Percentiles rank a stretch among this genome's conserved stretches.
These are phyloP conservation scores for Leptobrachium leishanense DNA, from an alignment of 2,113 vertebrate species.

Conservation along the genomic window DNA sequence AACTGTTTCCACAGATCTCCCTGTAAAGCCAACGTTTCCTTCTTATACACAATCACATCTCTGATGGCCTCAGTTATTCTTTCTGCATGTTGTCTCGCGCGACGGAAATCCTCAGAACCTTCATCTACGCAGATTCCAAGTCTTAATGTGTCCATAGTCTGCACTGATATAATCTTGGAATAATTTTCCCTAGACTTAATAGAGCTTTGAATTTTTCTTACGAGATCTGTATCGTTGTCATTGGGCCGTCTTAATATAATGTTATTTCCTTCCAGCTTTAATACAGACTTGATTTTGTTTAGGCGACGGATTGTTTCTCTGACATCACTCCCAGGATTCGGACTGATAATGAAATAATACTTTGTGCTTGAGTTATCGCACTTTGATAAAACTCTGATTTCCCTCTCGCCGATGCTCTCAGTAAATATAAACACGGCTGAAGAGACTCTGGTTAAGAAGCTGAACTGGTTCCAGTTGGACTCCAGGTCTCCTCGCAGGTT, in stretches of 20 bases:
- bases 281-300: constrained; percentile 48
- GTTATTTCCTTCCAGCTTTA: constrained; percentile 51
- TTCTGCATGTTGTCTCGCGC: not conserved
- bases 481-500: constrained; percentile 60
- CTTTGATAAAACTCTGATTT: constrained; percentile 52
- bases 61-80: constrained; percentile 20
- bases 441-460: constrained; percentile 54
- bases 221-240: constrained; percentile 23
- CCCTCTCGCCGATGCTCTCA: constrained; percentile 58
- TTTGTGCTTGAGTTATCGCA: constrained; percentile 14
- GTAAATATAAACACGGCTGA: constrained; percentile 59
- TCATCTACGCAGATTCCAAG: constrained; percentile 53
- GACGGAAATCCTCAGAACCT: constrained; percentile 53
- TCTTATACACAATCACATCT: constrained; percentile 40
- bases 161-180: constrained; percentile 40
- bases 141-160: constrained; percentile 51
- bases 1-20: constrained; percentile 51
- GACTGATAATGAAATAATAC: constrained; percentile 59
- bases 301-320: constrained; percentile 52
- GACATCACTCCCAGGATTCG: constrained; percentile 50
- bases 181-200: constrained; percentile 41
- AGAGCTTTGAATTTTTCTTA: constrained; percentile 39
- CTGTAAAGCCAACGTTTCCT: constrained; percentile 56
- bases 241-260: too few species aligned
- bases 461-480: constrained; percentile 60